phyloP scores from a whole-genome alignment of 2,113 vertebrate species.

The Phyllopteryx taeniolatus region DNA sequence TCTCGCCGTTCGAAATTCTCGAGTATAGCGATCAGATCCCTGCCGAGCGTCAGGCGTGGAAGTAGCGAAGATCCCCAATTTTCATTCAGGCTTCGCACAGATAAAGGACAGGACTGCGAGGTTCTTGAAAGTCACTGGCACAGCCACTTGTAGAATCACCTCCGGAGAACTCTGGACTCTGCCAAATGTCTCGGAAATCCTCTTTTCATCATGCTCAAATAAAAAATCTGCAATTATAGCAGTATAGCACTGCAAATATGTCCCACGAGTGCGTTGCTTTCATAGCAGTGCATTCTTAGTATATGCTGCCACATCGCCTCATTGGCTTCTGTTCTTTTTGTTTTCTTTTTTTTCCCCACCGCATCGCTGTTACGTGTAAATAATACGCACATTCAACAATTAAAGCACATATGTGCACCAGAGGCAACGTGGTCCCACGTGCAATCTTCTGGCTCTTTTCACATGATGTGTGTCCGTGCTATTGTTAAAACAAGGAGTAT shows the following conservation, averaged over 20 bases:
- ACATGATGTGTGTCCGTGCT: not conserved
- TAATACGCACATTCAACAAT: not conserved
- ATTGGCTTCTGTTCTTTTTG: not conserved
- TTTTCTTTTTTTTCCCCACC: not conserved
- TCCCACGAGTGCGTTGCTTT: not conserved
- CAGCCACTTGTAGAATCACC: conserved; percentile 37
- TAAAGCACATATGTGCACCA: not conserved
- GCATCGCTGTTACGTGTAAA: not conserved
- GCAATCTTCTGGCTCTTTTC: not conserved
- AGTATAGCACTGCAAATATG: not conserved
- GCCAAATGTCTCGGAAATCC: not conserved
- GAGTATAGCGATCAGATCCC: conserved; percentile 26
- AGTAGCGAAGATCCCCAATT: conserved; percentile 22
- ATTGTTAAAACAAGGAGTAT: too few species aligned
- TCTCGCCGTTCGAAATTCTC: conserved; percentile 30
- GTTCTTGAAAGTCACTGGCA: conserved; percentile 22
- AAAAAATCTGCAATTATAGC: not conserved
- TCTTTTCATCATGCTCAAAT: not conserved
- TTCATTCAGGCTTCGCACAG: conserved; percentile 33
- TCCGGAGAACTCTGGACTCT: conserved; percentile 12
- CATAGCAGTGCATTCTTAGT: not conserved
- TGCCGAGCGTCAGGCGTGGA: conserved; percentile 41
- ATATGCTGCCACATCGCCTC: not conserved
- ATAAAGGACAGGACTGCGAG: conserved; percentile 21
- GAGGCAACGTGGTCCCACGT: not conserved